Percentiles rank a stretch among this genome's conserved stretches.
These are phyloP conservation scores for Falco punctatus DNA, from an alignment of 2,113 vertebrate genomes.

Conservation along the genomic window DNA sequence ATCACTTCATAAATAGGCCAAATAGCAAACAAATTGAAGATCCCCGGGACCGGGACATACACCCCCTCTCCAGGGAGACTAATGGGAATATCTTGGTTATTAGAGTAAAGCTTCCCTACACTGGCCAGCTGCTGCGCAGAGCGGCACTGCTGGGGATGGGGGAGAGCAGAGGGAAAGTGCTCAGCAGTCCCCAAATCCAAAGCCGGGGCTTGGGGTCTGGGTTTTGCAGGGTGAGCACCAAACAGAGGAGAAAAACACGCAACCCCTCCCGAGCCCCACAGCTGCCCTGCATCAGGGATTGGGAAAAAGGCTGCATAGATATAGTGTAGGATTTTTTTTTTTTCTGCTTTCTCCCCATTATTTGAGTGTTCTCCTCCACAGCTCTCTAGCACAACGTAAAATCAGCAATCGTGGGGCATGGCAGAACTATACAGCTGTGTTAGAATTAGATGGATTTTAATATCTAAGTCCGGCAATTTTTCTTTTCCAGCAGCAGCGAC, in stretches of 20 bases:
- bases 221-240: background rate
- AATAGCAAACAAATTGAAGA: background rate
- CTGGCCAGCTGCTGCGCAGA: background rate
- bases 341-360: background rate
- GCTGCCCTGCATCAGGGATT: background rate
- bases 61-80: background rate
- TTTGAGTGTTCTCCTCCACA: background rate
- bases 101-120: background rate
- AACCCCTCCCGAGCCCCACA: background rate
- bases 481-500: background rate
- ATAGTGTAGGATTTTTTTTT: background rate
- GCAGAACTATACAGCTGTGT: background rate
- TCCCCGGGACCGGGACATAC: background rate
- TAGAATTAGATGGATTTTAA: background rate
- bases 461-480: background rate
- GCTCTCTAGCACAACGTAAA: background rate
- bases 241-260: background rate
- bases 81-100: background rate
- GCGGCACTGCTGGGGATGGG: fast-evolving
- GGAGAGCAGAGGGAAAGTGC: background rate
- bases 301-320: fast-evolving
- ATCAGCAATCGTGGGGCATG: fast-evolving
- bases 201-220: background rate
- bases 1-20: background rate
- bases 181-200: background rate